Conservation (phyloP, 2,113 vertebrate species). For the Mungos mungo region DNA sequence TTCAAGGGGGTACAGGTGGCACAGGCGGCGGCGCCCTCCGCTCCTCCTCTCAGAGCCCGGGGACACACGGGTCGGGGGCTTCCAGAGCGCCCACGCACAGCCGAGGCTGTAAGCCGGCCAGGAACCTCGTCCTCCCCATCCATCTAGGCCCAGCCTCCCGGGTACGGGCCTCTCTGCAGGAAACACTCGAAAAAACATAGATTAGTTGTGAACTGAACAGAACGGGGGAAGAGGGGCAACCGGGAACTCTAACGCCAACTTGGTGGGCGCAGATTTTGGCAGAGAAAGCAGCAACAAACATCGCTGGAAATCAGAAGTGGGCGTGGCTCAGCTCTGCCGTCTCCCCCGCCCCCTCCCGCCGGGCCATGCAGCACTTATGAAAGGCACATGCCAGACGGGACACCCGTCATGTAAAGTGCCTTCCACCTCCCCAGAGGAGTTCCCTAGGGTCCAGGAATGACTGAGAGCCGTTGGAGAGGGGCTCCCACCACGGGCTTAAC, state of each 20-base stretch:
- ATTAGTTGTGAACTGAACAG: not conserved
- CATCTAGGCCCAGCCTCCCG: not conserved
- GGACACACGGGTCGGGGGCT: not conserved
- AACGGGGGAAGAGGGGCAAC: not conserved
- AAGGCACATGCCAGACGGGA: not conserved
- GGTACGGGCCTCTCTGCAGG: not conserved
- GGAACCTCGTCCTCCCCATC: not conserved
- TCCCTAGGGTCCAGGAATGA: not conserved
- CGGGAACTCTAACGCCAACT: not conserved
- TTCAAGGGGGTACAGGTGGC: not conserved
- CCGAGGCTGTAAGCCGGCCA: too few species aligned
- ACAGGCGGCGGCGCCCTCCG: too few species aligned
- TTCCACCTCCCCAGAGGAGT: not conserved
- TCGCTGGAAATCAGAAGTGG: not conserved
- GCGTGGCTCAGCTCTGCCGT: not conserved
- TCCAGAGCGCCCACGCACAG: not conserved
- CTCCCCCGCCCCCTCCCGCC: too few species aligned
- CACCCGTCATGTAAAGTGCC: not conserved
- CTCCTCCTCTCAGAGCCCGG: not conserved
- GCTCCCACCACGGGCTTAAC: not conserved
- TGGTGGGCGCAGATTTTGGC: not conserved
- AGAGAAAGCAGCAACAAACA: not conserved
- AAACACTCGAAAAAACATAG: not conserved
- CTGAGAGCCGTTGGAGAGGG: not conserved
- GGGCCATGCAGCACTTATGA: too few species aligned